Percentiles rank a stretch among this genome's conserved stretches.
These are phyloP conservation scores for Pterophyllum scalare DNA, from an alignment of 2,113 vertebrate species.

Conservation along the genomic window DNA sequence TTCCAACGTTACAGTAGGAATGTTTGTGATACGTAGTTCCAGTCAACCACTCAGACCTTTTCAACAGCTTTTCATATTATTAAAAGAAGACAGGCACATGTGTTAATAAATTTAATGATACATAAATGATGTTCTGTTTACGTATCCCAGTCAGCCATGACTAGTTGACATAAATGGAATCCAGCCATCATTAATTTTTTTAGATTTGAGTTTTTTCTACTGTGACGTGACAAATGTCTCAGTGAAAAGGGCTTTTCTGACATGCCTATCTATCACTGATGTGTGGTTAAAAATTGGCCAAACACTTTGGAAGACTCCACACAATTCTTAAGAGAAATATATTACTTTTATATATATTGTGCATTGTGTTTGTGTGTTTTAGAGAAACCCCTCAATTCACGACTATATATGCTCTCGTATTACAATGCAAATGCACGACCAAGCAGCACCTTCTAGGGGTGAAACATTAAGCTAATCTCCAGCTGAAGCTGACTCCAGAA, in stretches of 20 bases:
- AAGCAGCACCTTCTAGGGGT: not conserved
- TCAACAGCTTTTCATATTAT: constrained; percentile 7
- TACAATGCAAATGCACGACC: not conserved
- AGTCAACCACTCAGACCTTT: constrained; percentile 8
- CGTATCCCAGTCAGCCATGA: not conserved
- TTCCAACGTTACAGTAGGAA: not conserved
- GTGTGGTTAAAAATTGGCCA: not conserved
- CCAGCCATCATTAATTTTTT: not conserved
- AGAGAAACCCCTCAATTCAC: not conserved
- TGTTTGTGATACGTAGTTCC: constrained; percentile 7
- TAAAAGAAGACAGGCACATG: constrained; percentile 12
- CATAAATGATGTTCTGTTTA: constrained; percentile 10
- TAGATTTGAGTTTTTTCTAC: not conserved
- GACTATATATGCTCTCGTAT: not conserved
- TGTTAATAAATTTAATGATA: constrained; percentile 7
- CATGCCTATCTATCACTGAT: not conserved
- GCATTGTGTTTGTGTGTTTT: not conserved
- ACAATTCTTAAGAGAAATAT: not conserved
- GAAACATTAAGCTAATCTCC: not conserved
- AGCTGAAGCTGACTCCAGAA: fast-evolving
- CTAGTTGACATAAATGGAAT: constrained; percentile 1
- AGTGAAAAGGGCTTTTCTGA: not conserved
- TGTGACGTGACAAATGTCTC: not conserved
- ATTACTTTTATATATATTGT: not conserved
- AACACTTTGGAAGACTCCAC: not conserved